Evolutionary conservation across 92 coral and sea anemone species (phyloP), one percentile per base, ranked within the genome.

Genomic region (Isaurus tuberculatus): DNA sequence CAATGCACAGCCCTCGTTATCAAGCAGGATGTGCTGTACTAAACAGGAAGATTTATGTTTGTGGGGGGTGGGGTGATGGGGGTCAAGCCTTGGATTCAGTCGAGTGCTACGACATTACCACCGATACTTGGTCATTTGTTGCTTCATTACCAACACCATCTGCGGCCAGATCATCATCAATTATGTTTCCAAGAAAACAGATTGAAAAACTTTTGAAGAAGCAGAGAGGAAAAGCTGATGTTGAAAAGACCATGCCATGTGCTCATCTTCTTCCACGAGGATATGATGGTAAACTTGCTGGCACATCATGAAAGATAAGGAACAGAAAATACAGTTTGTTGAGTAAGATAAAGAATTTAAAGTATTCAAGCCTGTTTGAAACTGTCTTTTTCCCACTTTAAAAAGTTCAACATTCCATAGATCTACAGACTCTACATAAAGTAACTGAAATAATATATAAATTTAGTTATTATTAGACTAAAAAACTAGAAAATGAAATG

Each of bases 41-140:
- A 31, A 87, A 89, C 83, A 91, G 85, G 60, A 93, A 93, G 67
- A 96, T 96, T 61, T 96, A 91, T 80, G 94, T 96, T 10, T 96
- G 99, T 87, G 99, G 99, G 3, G 99, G 99, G 0, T 96, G 99
- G 99, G 93, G 88, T 20, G 99, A 95, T 15, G 90, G 89, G 43
- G 99, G 99, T 33, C 81, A 86, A 22, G 99, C 95, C 2, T 81
- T 95, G 8, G 84, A 88, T 25, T 64, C 89, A 1, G 99, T 96
- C 30, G 99, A 94, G 73, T 89, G 97, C 77, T 96, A 96, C 66
- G 95, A 94, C 74, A 91, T 93, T 2, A 70, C 72, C n/a, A 90
- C 92, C n/a, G 88, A 96, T 80, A 86, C 94, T 16, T 96, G 99
- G 99, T 73, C 95, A 0, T 37, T 68, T 10, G 82, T 96, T 14